phyloP scores from a whole-genome alignment of 1,140 invertebrate genomes.

The Bombyx mandarina region DNA sequence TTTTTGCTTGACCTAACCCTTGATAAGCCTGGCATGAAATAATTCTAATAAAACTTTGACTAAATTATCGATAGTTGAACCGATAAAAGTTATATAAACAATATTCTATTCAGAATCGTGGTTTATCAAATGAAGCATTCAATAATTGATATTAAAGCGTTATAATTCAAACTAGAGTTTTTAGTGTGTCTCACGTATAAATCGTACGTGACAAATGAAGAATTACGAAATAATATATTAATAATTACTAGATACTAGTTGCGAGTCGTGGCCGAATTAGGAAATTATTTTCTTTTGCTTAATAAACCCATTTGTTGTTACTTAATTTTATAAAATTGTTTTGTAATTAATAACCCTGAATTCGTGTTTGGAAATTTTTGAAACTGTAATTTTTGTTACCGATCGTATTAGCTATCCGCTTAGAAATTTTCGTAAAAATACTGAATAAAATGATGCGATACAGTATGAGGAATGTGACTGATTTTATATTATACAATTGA shows the following conservation, averaged over 20 bases:
- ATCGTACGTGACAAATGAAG: constrained; percentile 7
- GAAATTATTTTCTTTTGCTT: constrained; percentile 5
- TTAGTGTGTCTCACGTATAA: constrained; percentile 5
- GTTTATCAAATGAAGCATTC: too few relatives aligned
- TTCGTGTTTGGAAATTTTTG: neutral
- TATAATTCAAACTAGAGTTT: neutral
- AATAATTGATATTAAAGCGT: neutral
- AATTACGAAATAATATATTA: constrained; percentile 1
- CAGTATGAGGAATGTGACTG: too few relatives aligned
- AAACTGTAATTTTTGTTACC: neutral
- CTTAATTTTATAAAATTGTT: neutral
- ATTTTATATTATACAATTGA: too few relatives aligned
- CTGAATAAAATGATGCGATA: too few relatives aligned
- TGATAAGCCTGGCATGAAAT: too few relatives aligned
- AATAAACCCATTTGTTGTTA: constrained; percentile 1
- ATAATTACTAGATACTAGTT: constrained; percentile 6
- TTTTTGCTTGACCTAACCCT: too few relatives aligned
- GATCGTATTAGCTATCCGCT: neutral
- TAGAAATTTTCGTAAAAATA: too few relatives aligned
- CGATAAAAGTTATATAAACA: too few relatives aligned
- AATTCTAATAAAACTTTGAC: too few relatives aligned
- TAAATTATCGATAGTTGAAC: too few relatives aligned
- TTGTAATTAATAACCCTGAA: neutral
- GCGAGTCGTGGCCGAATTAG: constrained; percentile 5
- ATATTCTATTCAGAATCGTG: too few relatives aligned